Percentiles rank a stretch among this genome's conserved stretches.
These are phyloP conservation scores for Anableps anableps DNA, from an alignment of 2,797 vertebrate genomes.

Conservation along the genomic window DNA sequence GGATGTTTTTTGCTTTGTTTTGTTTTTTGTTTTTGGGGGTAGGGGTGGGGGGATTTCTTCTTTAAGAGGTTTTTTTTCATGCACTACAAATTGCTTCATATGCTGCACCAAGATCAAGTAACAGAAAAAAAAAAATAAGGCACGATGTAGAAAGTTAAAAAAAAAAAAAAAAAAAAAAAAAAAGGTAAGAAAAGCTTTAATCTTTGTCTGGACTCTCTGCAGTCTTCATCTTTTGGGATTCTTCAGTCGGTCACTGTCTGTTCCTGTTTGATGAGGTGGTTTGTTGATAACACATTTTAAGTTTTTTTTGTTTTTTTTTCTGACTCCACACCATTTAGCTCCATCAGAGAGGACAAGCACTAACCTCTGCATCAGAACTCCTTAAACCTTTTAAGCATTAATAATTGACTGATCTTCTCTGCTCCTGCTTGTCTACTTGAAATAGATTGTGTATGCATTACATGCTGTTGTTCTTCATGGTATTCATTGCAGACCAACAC, in stretches of 20 bases:
- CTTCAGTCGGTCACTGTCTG: slow-evolving; percentile 11
- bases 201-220: slow-evolving; percentile 8
- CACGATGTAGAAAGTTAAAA: background rate
- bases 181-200: slow-evolving; percentile 2
- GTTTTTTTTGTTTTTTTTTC: slow-evolving; percentile 15
- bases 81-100: background rate
- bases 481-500: slow-evolving; percentile 28
- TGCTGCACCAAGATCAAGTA: background rate
- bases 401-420: slow-evolving; percentile 80
- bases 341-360: slow-evolving; percentile 39
- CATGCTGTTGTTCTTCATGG: slow-evolving; percentile 67
- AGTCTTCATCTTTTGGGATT: slow-evolving; percentile 22
- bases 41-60: background rate
- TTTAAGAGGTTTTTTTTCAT: background rate
- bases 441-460: slow-evolving; percentile 71
- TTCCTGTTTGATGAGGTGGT: slow-evolving; percentile 7
- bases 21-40: background rate
- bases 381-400: slow-evolving; percentile 80
- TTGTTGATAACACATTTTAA: slow-evolving; percentile 10
- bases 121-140: background rate
- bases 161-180: background rate
- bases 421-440: slow-evolving; percentile 51
- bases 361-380: slow-evolving; percentile 62
- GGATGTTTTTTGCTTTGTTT: background rate
- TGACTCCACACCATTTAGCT: slow-evolving; percentile 27